These are phyloP conservation scores for Sebastes taczanowskii DNA, from an alignment of 2,797 vertebrate genomes.

Conservation along the genomic window DNA sequence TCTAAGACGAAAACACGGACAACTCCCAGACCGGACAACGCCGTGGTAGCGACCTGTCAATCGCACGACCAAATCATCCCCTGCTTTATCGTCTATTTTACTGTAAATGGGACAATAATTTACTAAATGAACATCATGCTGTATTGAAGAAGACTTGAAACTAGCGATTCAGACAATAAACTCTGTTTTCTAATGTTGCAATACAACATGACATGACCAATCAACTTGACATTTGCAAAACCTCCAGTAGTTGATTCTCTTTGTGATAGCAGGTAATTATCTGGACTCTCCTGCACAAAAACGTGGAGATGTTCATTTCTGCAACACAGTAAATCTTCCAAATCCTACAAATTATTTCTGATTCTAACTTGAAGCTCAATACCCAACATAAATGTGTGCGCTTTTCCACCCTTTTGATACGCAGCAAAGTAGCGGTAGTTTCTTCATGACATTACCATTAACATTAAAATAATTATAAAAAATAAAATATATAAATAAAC, in stretches of 20 bases:
- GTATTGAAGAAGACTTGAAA: too few species aligned
- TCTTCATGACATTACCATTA: neutral
- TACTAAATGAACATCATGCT: too few species aligned
- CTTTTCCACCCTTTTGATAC: neutral
- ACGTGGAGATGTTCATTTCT: neutral
- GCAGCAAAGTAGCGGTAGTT: neutral
- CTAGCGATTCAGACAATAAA: too few species aligned
- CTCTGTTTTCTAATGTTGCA: too few species aligned
- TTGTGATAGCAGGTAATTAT: neutral
- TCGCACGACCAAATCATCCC: too few species aligned
- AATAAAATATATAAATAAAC: too few species aligned
- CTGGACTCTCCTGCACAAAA: neutral
- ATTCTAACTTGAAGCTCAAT: neutral
- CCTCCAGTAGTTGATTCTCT: neutral
- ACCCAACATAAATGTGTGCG: neutral
- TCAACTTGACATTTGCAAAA: constrained; percentile 6
- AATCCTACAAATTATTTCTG: neutral
- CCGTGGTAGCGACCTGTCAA: too few species aligned
- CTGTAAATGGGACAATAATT: too few species aligned
- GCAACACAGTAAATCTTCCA: neutral
- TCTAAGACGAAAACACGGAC: too few species aligned
- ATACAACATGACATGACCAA: constrained; percentile 16
- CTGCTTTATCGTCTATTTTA: too few species aligned
- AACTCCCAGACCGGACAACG: too few species aligned
- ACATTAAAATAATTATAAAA: neutral